Evolutionary conservation across 1,140 invertebrate genomes (phyloP), one percentile per base, ranked within the genome.

Genomic region (Panulirus ornatus): DNA sequence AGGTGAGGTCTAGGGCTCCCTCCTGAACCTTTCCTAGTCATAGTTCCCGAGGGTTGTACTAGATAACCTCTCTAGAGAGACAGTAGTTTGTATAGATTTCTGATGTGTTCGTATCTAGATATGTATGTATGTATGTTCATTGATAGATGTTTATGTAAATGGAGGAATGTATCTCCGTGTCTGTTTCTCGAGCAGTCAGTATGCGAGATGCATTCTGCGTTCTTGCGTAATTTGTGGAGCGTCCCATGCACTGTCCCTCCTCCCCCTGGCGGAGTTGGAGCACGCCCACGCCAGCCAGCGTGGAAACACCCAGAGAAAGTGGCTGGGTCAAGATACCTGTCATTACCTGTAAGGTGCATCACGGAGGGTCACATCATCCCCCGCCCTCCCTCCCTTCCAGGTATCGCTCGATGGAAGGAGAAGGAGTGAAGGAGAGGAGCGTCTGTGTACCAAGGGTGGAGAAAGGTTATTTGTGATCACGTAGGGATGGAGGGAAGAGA

Each of bases 321-420:
- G 76, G 76, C n/a, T 27, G 22, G 54, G 22, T 58, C 76, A 51
- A 51, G 42, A 11, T 44, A 79, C 76, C 76, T 70, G 22, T 84
- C 54, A 40, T 84, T 70, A 63, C 27, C 81, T 36, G 76, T 79
- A 27, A 27, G 76, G 27, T 51, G 51, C 76, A 44, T 79, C 76
- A 79, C 76, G 76, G 42, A 51, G 76, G 38, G 76, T 81, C 76
- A 79, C 44, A 30, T 71, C 34, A 22, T 40, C 63, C 36, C 66
- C 82, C 63, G n/a, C 38, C 81, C 58, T 63, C 30, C 30, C 51
- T 47, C 19, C 47, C 34, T 81, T 40, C 44, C 36, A 40, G 5
- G 38, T 40, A 22, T 36, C 22, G 27, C 30, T 22, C n/a, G 0
- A 40, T 75, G 14, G 63, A 66, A 22, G 30, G 5, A 22, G 30